Percentiles rank a stretch among this genome's conserved stretches.
These are phyloP conservation scores for Tympanuchus pallidicinctus DNA, from an alignment of 2,113 vertebrate species.

Conservation along the genomic window DNA sequence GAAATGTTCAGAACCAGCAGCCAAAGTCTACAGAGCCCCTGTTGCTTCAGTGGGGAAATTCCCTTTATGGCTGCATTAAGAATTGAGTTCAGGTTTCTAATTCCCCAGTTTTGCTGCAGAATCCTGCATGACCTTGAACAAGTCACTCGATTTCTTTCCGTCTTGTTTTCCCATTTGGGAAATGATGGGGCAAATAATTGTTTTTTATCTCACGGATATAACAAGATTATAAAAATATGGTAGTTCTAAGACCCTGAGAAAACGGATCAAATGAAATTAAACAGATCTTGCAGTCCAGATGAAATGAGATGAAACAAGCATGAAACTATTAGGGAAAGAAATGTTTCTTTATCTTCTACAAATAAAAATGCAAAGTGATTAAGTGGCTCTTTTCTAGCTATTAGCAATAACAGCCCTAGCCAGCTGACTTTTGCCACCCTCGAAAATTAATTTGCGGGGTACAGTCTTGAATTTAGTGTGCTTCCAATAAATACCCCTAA, in stretches of 20 bases:
- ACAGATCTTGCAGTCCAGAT: conserved; percentile 8
- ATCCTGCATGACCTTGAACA: conserved; percentile 15
- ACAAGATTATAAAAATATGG: conserved; percentile 68
- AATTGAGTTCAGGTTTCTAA: not conserved
- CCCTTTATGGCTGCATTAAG: not conserved
- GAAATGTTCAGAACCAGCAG: not conserved
- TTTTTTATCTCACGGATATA: conserved; percentile 54
- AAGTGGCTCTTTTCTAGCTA: conserved; percentile 57
- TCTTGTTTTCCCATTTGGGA: conserved; percentile 37
- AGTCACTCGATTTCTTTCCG: conserved; percentile 46
- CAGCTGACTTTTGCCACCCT: conserved; percentile 56
- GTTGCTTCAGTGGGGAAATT: not conserved
- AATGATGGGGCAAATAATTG: conserved; percentile 38
- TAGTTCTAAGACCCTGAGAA: conserved; percentile 61
- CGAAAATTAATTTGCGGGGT: conserved; percentile 43
- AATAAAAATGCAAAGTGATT: conserved; percentile 67
- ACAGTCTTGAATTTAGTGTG: conserved; percentile 19
- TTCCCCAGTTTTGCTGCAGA: conserved; percentile 12
- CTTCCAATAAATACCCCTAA: conserved; percentile 49
- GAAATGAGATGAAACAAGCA: conserved; percentile 54
- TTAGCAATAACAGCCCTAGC: conserved; percentile 43
- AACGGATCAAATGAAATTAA: conserved; percentile 60
- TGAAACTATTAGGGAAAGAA: conserved; percentile 60
- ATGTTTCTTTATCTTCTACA: conserved; percentile 65
- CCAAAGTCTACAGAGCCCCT: not conserved